Evolutionary conservation across 2,888 invertebrate species (phyloP).

Genomic region (Conomelus anceps): DNA sequence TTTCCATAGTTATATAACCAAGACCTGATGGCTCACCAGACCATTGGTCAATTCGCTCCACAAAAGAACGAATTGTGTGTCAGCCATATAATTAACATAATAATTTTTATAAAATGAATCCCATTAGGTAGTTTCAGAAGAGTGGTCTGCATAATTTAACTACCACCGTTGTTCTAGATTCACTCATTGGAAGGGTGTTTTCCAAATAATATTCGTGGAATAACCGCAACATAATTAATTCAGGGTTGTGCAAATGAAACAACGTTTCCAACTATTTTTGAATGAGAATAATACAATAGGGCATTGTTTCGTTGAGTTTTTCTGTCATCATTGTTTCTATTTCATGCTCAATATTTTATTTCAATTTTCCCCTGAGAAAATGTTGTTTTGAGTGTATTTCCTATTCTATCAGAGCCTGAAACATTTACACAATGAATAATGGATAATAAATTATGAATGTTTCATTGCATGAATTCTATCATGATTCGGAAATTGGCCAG

Average conservation of each 20-base stretch:
- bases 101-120: background rate
- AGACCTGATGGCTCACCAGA: background rate
- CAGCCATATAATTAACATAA: background rate
- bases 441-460: background rate
- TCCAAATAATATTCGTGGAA: background rate
- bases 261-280: background rate
- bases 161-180: background rate
- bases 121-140: background rate
- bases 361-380: background rate
- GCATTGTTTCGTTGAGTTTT: background rate
- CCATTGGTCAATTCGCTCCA: background rate
- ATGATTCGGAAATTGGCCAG: too few species aligned
- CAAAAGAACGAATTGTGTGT: background rate
- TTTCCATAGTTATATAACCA: background rate
- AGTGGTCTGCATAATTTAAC: background rate
- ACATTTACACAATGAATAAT: background rate
- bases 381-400: background rate
- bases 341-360: background rate
- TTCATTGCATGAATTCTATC: too few species aligned
- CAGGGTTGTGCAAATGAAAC: background rate
- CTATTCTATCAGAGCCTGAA: background rate
- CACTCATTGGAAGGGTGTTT: too few species aligned
- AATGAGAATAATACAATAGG: background rate
- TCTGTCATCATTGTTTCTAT: background rate
- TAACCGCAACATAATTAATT: background rate